These are phyloP conservation scores for Cassiopea andromeda DNA, from an alignment of 30 jellyfish, hydroid and myxozoan genomes.

Conservation along the genomic window DNA sequence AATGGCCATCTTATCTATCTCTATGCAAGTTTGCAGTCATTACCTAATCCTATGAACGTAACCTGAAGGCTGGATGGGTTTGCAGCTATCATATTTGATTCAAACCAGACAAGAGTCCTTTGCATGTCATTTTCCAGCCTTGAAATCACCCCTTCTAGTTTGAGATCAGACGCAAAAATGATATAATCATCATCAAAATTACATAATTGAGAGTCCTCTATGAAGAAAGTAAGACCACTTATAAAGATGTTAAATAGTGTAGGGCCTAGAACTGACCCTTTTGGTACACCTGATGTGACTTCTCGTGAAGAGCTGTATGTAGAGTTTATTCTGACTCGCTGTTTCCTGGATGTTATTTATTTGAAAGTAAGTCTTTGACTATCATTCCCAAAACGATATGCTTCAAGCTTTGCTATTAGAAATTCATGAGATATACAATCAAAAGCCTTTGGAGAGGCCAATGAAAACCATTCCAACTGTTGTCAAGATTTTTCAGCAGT, in stretches of 20 bases:
- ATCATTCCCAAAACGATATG: constrained; percentile 9
- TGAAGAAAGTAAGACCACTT: no score
- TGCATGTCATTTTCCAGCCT: no score
- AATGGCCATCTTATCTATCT: constrained; percentile 1
- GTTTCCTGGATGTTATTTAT: neutral
- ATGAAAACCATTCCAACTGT: neutral
- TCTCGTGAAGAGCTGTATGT: no score
- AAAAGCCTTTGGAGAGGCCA: neutral
- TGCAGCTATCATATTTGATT: neutral
- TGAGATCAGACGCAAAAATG: no score
- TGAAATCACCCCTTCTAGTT: no score
- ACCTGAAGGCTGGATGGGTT: neutral
- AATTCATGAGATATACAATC: neutral
- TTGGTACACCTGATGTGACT: no score
- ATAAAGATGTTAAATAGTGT: no score
- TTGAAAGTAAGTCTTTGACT: neutral
- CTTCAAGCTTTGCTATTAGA: constrained; percentile 9
- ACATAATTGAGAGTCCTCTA: no score
- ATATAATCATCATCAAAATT: no score
- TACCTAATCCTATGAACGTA: neutral
- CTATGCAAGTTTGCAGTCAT: constrained; percentile 7
- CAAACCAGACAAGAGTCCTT: no score
- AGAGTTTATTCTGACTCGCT: no score
- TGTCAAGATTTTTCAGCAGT: neutral
- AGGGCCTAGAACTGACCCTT: no score